Evolutionary conservation across 2,797 vertebrate species (phyloP), one percentile per base, ranked within the genome.

Genomic region (Sternotherus odoratus): DNA sequence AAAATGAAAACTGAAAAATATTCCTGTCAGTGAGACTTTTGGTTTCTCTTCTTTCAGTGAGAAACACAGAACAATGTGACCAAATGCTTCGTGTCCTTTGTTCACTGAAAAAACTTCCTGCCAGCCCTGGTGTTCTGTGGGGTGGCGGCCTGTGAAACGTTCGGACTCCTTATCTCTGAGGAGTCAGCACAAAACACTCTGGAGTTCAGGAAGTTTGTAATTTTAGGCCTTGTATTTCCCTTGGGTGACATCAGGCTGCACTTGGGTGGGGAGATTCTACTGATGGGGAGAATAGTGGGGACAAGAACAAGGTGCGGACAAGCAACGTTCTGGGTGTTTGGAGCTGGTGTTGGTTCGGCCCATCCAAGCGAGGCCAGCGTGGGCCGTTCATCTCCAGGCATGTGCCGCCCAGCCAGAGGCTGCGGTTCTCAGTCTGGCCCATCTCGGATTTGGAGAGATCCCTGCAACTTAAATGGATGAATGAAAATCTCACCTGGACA

Each of bases 401-500:
- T 51, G 13, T 24, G 30, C 43, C 23, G 3, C 46, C 39, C 50
- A n/a, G 3, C 8, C 17, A 48, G 16, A 3, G 46, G n/a, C 66
- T 56, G 77, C 33, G 36, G 13, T 12, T 39, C 21, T 49, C 30
- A 48, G 36, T 54, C 54, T 56, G 46, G 19, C 48, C 88, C 49
- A 4, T 51, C 56, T 9, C 75, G 24, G 5, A 26, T 57, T 26
- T 43, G 23, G 19, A 54, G 46, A 26, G 13, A 24, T 12, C 28
- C 74, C 48, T 33, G 39, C 51, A 33, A 17, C 30, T 6, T 24
- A 7, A 8, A 0, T 1, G 1, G 0, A 0, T 51, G 39, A 5
- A 3, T 5, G 23, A 21, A 48, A 26, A 7, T 19, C 97, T 96
- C 88, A 98, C 98, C 98, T 97, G 98, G 96, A 78, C 98, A 98